Evolutionary conservation across 2,797 vertebrate species (phyloP).

Genomic region (Cynodonichthys magdalenae): DNA sequence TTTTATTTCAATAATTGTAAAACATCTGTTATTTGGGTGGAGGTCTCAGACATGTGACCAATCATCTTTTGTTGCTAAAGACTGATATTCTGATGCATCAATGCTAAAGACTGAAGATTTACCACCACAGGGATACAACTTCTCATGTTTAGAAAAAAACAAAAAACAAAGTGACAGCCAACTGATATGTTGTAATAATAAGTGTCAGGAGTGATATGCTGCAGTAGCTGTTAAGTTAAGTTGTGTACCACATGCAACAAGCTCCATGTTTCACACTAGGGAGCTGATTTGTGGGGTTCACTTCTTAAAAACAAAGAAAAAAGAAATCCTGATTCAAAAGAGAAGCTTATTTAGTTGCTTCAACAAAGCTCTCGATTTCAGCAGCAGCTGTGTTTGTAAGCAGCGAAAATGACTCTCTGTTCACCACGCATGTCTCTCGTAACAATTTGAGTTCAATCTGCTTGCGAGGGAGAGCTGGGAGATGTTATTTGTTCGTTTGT

Average conservation of each 20-base stretch:
- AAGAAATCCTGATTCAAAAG: constrained; percentile 40
- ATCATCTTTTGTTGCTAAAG: no score
- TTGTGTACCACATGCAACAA: constrained; percentile 15
- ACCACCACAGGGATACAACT: constrained; percentile 34
- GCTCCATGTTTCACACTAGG: constrained; percentile 4
- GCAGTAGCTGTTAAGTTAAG: constrained; percentile 7
- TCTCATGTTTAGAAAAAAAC: background rate
- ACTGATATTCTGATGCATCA: no score
- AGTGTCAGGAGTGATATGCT: background rate
- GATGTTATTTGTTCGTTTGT: constrained; percentile 76
- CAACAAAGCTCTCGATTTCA: constrained; percentile 48
- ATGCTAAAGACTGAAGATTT: constrained; percentile 15
- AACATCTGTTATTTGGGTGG: no score
- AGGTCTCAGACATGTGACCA: no score
- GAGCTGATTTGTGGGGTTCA: constrained; percentile 41
- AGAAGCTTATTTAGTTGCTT: constrained; percentile 30
- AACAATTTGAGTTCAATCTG: constrained; percentile 69
- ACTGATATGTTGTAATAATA: constrained; percentile 13
- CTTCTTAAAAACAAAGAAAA: constrained; percentile 35
- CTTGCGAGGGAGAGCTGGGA: constrained; percentile 64
- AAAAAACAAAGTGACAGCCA: background rate
- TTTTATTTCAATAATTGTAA: no score
- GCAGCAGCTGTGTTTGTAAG: constrained; percentile 61
- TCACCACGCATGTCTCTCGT: constrained; percentile 57
- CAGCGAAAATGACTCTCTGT: constrained; percentile 61